phyloP scores from a whole-genome alignment of 2,888 invertebrate genomes.

The Altica lythri region DNA sequence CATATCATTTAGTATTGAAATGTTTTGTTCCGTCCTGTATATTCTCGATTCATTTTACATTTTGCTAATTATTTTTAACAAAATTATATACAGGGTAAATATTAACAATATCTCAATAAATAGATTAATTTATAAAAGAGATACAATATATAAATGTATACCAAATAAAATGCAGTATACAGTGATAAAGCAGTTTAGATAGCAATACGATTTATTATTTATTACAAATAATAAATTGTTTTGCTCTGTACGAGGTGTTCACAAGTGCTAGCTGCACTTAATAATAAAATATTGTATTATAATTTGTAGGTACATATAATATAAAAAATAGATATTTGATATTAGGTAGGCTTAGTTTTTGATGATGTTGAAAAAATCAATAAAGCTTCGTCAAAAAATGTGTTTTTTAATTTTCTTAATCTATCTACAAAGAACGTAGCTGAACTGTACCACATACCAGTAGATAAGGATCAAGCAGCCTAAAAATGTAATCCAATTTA shows the following conservation, averaged over 20 bases:
- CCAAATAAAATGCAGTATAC: slow-evolving; percentile 40
- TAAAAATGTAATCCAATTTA: too few species aligned
- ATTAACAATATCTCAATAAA: slow-evolving; percentile 54
- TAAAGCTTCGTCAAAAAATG: slow-evolving; percentile 58
- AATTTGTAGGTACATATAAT: slow-evolving; percentile 43
- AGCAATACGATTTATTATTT: slow-evolving; percentile 15
- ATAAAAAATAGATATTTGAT: slow-evolving; percentile 59
- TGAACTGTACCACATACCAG: too few species aligned
- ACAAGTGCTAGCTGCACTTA: slow-evolving; percentile 37
- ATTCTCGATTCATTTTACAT: slow-evolving; percentile 28
- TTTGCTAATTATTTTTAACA: slow-evolving; percentile 26
- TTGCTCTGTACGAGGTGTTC: slow-evolving; percentile 52
- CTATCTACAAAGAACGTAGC: too few species aligned
- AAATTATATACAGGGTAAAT: slow-evolving; percentile 54
- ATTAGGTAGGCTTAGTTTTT: slow-evolving; percentile 60
- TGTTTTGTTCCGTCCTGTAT: too few species aligned
- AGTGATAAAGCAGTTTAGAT: slow-evolving; percentile 17
- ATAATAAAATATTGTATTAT: slow-evolving; percentile 44
- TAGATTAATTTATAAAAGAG: slow-evolving; percentile 50
- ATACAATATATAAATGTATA: slow-evolving; percentile 47
- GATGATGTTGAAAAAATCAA: slow-evolving; percentile 59
- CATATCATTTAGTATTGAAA: too few species aligned
- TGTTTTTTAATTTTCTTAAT: too few species aligned
- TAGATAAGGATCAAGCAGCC: too few species aligned
- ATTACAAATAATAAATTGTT: slow-evolving; percentile 16